phyloP scores from a whole-genome alignment of 2,113 vertebrate species.

The Vicugna pacos region DNA sequence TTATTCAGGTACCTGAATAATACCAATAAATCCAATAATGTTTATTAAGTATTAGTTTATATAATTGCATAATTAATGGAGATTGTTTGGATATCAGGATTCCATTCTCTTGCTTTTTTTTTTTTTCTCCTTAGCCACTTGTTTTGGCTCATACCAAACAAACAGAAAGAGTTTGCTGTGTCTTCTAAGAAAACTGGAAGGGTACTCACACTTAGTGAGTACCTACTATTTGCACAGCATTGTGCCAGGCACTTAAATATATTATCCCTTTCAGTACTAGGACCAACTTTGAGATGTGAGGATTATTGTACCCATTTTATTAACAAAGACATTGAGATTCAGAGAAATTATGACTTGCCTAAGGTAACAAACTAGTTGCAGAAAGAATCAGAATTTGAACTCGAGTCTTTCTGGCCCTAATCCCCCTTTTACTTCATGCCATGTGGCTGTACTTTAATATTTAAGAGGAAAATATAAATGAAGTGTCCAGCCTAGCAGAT shows the following conservation, averaged over 20 bases:
- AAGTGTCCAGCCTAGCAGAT: not conserved
- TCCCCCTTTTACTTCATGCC: not conserved
- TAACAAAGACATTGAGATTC: constrained; percentile 3
- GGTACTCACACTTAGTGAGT: not conserved
- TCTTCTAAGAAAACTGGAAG: constrained; percentile 1
- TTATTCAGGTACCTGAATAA: constrained; percentile 1
- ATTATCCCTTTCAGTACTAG: not conserved
- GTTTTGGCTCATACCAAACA: not conserved
- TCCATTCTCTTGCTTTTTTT: not conserved
- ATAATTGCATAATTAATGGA: not conserved
- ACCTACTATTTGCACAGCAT: not conserved
- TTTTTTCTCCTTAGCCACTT: not conserved
- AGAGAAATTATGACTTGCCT: not conserved
- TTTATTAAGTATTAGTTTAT: constrained; percentile 43
- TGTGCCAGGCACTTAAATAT: not conserved
- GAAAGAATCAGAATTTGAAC: not conserved
- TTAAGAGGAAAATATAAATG: not conserved
- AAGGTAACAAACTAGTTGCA: constrained; percentile 36
- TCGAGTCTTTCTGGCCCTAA: not conserved
- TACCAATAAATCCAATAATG: constrained; percentile 6
- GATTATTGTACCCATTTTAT: not conserved
- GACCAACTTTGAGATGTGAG: not conserved
- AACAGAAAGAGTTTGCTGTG: constrained; percentile 1
- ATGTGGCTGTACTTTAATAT: not conserved
- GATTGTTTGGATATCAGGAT: not conserved